Percentiles rank a stretch among this genome's conserved stretches.
phyloP scores from a whole-genome alignment of 2,888 invertebrate species.

The Eupelmus urozonus region DNA sequence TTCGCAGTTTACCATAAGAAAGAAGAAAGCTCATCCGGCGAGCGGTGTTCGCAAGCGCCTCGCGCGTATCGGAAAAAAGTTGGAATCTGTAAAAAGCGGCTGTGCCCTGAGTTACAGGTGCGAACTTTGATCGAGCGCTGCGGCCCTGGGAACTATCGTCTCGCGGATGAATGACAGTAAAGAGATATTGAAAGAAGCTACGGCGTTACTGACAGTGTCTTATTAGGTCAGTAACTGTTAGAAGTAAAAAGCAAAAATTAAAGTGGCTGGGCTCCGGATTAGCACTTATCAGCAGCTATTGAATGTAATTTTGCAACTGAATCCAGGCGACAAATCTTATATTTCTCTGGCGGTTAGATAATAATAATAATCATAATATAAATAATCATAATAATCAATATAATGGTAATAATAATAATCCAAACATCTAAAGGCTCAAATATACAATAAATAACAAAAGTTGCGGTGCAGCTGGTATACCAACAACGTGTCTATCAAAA shows the following conservation, averaged over 20 bases:
- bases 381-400: not conserved
- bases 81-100: not conserved
- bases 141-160: not conserved
- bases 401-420: constrained; percentile 53
- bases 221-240: constrained; percentile 15
- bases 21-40: not conserved
- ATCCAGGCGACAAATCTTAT: constrained; percentile 54
- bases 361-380: constrained; percentile 1
- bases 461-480: not conserved
- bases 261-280: constrained; percentile 59
- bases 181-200: not conserved
- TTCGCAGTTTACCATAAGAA: constrained; percentile 43
- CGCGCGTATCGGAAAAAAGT: constrained; percentile 28
- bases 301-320: constrained; percentile 51
- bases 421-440: not conserved
- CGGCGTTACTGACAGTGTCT: constrained; percentile 8
- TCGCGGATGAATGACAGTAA: constrained; percentile 2
- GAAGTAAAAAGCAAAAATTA: constrained; percentile 55
- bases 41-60: constrained; percentile 4
- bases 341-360: constrained; percentile 49
- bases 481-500: constrained; percentile 18
- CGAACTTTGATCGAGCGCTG: constrained; percentile 24
- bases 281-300: constrained; percentile 58
- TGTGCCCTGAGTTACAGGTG: not conserved
- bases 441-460: not conserved